Evolutionary conservation across 1,140 invertebrate species (phyloP), one percentile per base, ranked within the genome.

Genomic region (Lutraria rhynchaena): DNA sequence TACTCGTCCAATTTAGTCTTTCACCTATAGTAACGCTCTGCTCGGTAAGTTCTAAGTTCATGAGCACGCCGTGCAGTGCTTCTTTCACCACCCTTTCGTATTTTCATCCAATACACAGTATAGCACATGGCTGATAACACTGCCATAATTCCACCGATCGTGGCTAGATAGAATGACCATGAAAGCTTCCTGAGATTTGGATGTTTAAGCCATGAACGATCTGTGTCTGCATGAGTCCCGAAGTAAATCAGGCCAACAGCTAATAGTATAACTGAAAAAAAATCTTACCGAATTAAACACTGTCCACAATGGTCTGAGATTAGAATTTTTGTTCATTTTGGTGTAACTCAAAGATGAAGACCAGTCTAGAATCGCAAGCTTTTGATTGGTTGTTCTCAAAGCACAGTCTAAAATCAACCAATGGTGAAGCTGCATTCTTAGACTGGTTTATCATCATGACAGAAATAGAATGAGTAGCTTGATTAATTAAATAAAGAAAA

Each of bases 131-230:
- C 67, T 29, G 78, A 19, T 7, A 70, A 33, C 22, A 81, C 44
- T 19, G 78, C 58, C 13, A 73, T 4, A 13, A 81, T 53, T 35
- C 57, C 60, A 53, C 78, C 70, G 7, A 65, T 53, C 1, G 35
- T 44, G 17, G 69, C 69, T 19, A 70, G 13, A 35, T 81, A 81
- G 37, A 81, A 81, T 13, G 78, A 81, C 78, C 78, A 81, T 13
- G 57, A 60, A 5, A 81, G 46, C 15, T 49, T 46, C 44, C 78
- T 24, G 15, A 73, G 46, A 11, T 49, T 46, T 13, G 78, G 78
- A n/a, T 29, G n/a, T 35, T 65, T 81, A 11, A 81, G 69, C 78
- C 78, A 81, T 4, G 69, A 61, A 5, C 57, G 22, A 49, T 55
- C 51, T 17, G 78, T 73, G 53, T 37, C 78, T 0, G 78, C 78